phyloP scores from a whole-genome alignment of 53 echinoderm and acorn worm genomes.

The Astropecten irregularis region DNA sequence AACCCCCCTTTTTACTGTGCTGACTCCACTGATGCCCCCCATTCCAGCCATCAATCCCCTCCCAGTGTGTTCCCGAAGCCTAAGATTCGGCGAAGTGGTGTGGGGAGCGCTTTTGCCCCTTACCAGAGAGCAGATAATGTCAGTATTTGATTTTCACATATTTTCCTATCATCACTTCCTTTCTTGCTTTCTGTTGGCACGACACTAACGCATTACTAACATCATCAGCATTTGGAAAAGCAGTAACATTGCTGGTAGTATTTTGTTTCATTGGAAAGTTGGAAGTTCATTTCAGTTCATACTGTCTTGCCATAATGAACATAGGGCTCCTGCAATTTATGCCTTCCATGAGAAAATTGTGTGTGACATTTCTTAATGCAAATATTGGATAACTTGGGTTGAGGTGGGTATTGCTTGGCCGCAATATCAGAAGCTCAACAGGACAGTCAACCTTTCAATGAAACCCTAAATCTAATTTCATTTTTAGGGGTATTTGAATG shows the following conservation, averaged over 20 bases:
- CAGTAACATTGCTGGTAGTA: not conserved
- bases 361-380: no score
- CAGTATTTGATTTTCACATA: slow-evolving; percentile 54
- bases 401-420: no score
- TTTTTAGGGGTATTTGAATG: no score
- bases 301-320: no score
- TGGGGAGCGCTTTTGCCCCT: slow-evolving; percentile 67
- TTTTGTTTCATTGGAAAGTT: not conserved
- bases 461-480: no score
- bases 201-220: slow-evolving; percentile 8
- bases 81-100: slow-evolving; percentile 65
- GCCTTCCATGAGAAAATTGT: no score
- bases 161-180: not conserved
- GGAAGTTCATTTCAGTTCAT: slow-evolving; percentile 27
- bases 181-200: not conserved
- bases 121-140: slow-evolving; percentile 71
- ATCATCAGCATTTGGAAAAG: slow-evolving; percentile 23
- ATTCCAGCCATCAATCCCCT: slow-evolving; percentile 38
- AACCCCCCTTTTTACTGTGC: not conserved
- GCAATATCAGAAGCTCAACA: no score
- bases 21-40: slow-evolving; percentile 15
- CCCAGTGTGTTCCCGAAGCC: slow-evolving; percentile 84
- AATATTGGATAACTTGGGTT: no score
- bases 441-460: no score
- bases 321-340: no score